A percentile compares a stretch with the other conserved stretches of the same genome.
Evolutionary conservation across 2,113 vertebrate genomes (phyloP).

Genomic region (Leptobrachium ailaonicum): DNA sequence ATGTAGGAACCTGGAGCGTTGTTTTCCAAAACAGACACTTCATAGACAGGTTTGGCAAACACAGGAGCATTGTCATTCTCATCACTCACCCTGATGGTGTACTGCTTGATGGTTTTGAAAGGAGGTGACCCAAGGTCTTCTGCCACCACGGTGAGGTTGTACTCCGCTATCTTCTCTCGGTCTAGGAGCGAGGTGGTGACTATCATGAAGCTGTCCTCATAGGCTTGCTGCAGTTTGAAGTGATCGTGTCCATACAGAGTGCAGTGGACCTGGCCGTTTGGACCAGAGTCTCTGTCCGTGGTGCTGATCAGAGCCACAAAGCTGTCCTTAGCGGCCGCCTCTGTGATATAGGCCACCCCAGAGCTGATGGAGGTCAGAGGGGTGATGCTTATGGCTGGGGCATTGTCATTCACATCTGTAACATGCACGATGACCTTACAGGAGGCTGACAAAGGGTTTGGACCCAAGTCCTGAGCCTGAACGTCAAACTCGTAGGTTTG

Average conservation of each 20-base stretch:
- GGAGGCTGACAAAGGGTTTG: slow-evolving; percentile 79
- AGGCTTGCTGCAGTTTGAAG: slow-evolving; percentile 85
- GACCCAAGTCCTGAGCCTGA: slow-evolving; percentile 83
- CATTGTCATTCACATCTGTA: slow-evolving; percentile 91
- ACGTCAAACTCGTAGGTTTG: slow-evolving; percentile 88
- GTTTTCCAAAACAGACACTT: slow-evolving; percentile 84
- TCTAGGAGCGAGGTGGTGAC: slow-evolving; percentile 80
- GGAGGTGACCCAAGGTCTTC: slow-evolving; percentile 88
- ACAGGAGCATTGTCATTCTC: slow-evolving; percentile 89
- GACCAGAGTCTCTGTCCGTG: slow-evolving; percentile 85
- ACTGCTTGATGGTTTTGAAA: slow-evolving; percentile 77
- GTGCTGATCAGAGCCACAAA: slow-evolving; percentile 92
- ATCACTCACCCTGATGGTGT: slow-evolving; percentile 80
- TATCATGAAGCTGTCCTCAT: slow-evolving; percentile 91
- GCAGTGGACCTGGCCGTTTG: slow-evolving; percentile 88
- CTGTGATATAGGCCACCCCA: slow-evolving; percentile 67
- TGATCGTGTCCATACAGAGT: slow-evolving; percentile 86
- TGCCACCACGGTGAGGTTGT: slow-evolving; percentile 89
- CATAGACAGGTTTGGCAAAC: slow-evolving; percentile 77
- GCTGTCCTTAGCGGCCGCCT: slow-evolving; percentile 84
- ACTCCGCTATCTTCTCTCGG: slow-evolving; percentile 84
- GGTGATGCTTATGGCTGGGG: slow-evolving; percentile 86
- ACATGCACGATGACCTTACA: slow-evolving; percentile 90
- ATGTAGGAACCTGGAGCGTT: slow-evolving; percentile 85
- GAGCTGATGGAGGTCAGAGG: slow-evolving; percentile 76